phyloP scores from a whole-genome alignment of 2,113 vertebrate genomes.

The Cavia aperea region DNA sequence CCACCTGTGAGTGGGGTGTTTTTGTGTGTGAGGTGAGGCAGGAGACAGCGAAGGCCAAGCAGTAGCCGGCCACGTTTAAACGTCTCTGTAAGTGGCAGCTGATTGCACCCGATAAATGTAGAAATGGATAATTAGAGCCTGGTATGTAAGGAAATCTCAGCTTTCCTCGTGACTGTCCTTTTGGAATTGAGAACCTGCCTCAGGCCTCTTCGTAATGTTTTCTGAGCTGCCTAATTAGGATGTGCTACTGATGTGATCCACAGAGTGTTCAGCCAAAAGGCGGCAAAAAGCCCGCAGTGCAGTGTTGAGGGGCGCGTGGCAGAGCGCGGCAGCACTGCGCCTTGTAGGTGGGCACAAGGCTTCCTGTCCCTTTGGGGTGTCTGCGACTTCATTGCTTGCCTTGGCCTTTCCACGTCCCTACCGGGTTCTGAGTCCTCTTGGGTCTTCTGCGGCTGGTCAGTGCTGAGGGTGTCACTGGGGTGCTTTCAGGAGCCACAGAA shows the following conservation, averaged over 20 bases:
- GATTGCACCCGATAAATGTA: neutral
- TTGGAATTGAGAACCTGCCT: conserved; percentile 29
- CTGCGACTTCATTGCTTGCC: neutral
- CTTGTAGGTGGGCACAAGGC: accelerated
- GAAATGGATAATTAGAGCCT: neutral
- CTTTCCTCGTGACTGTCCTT: neutral
- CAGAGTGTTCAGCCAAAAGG: neutral
- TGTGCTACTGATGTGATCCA: conserved; percentile 8
- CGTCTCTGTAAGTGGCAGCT: neutral
- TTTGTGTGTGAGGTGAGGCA: neutral
- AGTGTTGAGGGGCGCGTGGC: neutral
- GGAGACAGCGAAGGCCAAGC: neutral
- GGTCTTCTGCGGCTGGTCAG: neutral
- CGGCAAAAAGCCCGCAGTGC: neutral
- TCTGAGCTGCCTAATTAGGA: conserved; percentile 43
- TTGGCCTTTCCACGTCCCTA: neutral
- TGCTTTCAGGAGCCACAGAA: neutral
- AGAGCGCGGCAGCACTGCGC: accelerated
- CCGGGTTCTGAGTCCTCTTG: neutral
- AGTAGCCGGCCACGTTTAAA: neutral
- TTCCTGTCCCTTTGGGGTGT: accelerated
- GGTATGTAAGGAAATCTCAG: neutral
- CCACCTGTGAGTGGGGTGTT: neutral
- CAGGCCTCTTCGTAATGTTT: conserved; percentile 20
- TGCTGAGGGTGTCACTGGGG: neutral